Conservation (phyloP, 2,113 vertebrate species). For the Psephotus haematonotus region DNA sequence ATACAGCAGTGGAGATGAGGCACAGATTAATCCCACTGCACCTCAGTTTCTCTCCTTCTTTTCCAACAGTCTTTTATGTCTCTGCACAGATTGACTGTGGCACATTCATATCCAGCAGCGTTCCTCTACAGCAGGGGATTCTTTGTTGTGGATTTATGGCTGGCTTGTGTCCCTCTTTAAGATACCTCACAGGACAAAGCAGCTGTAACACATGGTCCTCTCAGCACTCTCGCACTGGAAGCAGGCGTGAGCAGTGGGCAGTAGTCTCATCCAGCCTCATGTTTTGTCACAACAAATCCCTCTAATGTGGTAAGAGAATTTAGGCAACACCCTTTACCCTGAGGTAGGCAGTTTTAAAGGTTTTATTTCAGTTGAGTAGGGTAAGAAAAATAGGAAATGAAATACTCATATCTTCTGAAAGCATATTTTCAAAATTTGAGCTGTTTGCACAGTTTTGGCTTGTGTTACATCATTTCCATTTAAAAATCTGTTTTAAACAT, state of each 20-base stretch:
- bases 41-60: background rate
- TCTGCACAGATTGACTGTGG: background rate
- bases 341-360: background rate
- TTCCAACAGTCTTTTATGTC: background rate
- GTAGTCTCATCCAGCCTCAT: background rate
- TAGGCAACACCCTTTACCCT: background rate
- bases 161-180: background rate
- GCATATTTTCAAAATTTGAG: background rate
- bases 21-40: accelerated
- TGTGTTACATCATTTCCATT: background rate
- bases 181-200: conserved; percentile 6
- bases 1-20: accelerated
- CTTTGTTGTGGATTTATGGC: conserved; percentile 19
- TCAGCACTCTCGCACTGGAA: background rate
- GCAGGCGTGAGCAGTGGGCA: background rate
- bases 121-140: conserved; percentile 27
- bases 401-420: background rate
- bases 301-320: background rate
- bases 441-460: background rate
- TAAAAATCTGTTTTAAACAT: background rate
- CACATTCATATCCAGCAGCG: conserved; percentile 2
- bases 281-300: background rate
- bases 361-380: accelerated
- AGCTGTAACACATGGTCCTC: conserved; percentile 11
- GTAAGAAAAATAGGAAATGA: conserved; percentile 41